Evolutionary conservation across 2,888 invertebrate species (phyloP), one percentile per base, ranked within the genome.

Genomic region (Epinotia ramella): DNA sequence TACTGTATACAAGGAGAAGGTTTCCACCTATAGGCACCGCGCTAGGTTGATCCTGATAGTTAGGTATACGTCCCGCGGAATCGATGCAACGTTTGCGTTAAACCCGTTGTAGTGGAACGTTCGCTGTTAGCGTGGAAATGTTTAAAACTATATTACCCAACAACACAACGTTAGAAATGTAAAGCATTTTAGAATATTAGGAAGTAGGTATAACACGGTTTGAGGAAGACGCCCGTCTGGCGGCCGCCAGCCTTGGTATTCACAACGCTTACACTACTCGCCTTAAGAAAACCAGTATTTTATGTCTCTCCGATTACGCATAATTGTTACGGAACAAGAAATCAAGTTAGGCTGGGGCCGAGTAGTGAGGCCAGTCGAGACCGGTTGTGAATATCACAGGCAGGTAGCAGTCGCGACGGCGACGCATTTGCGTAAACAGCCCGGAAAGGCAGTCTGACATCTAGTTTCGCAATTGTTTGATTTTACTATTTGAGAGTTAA

Each of bases 191-290:
- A 57, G 67, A 40, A 67, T 67, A 67, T 67, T 57, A 44, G 44
- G 68, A 68, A 68, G 68, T 67, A 28, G n/a, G n/a, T 49, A 16
- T 3, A 33, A n/a, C 12, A 66, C 53, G 18, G 56, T 20, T 7
- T 13, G 40, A 67, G 67, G 67, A 56, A 67, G 67, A 56, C 67
- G 67, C 67, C 67, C 67, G 67, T 13, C 67, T 57, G 67, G 20
- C 68, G 68, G 68, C 40, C 68, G 68, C 57, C 57, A 24, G 24
- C 13, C 24, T 24, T 65, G 11, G 12, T 49, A 65, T 49, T 65
- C 49, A 49, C 49, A 24, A 65, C 7, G n/a, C 63, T 53, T 53
- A 28, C 24, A 20, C 49, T 3, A 6, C 53, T 53, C 53, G 53
- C 7, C 53, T 49, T 7, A 18, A 1, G 12, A 49, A 6, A 18